Percentiles rank a stretch among this genome's conserved stretches.
These are phyloP conservation scores for Anthopleura xanthogrammica DNA, from an alignment of 92 coral and sea anemone species.

Conservation along the genomic window DNA sequence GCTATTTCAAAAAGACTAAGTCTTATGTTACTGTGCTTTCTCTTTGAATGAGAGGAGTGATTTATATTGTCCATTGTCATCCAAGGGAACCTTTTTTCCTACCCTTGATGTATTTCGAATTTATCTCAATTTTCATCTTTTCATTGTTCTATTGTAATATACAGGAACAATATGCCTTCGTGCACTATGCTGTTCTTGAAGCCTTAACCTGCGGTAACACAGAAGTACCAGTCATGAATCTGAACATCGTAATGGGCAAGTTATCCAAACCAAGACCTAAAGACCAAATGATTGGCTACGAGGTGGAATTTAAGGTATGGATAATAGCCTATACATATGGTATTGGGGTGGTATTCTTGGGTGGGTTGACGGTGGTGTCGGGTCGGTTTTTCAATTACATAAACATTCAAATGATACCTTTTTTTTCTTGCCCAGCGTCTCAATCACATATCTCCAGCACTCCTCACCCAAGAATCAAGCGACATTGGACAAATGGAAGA, in stretches of 20 bases:
- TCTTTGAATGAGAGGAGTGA: no score
- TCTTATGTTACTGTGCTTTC: no score
- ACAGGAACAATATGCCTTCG: conserved; percentile 28
- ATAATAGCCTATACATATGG: background rate
- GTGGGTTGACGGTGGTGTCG: no score
- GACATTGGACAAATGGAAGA: conserved; percentile 40
- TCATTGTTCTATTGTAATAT: background rate
- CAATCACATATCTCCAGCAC: conserved; percentile 13
- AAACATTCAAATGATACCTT: background rate
- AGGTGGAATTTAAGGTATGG: conserved; percentile 26
- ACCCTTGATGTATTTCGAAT: background rate
- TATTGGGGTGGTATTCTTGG: no score
- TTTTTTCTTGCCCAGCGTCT: conserved; percentile 29
- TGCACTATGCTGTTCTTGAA: conserved; percentile 26
- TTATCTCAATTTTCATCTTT: background rate
- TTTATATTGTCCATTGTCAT: no score
- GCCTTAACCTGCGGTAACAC: conserved; percentile 35
- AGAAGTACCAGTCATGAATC: conserved; percentile 26
- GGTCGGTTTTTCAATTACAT: no score
- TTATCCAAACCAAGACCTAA: conserved; percentile 22
- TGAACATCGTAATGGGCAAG: conserved; percentile 1
- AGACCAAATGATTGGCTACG: conserved; percentile 16
- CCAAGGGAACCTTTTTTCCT: background rate
- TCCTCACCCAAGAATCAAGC: conserved; percentile 8
- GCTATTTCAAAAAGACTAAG: no score